Evolutionary conservation across 2,888 invertebrate genomes (phyloP), one percentile per base, ranked within the genome.

Genomic region (Pollenia griseotomentosa): DNA sequence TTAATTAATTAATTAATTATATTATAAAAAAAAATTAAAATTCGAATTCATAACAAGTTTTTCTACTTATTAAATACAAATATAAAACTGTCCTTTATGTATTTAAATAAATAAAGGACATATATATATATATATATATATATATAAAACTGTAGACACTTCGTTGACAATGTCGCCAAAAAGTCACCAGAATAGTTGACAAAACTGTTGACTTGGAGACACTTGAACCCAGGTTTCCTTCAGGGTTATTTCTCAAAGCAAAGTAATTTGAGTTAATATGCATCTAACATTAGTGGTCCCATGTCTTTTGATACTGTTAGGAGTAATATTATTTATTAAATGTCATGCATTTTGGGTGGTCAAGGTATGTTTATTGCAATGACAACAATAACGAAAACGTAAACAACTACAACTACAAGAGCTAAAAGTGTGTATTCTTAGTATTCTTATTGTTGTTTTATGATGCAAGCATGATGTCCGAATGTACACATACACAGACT

Each of bases 291-390:
- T 74, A 40, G 9, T 42, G 63, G 71, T 7, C 19, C 61, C 42
- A 59, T 66, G 74, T 48, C 65, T 73, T 77, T 77, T 33, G 19
- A 70, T 78, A 84, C 73, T 79, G 59, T 73, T 78, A 83, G 23
- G 23, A 73, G 78, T 65, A 65, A 63, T 78, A 33, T 33, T 33
- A 57, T 79, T 65, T 66, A 66, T 40, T 48, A 79, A 79, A 59
- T 79, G 59, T 59, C 83, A 66, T 42, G 77, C 57, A 78, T 78
- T 78, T 82, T 78, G 86, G 86, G 82, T 82, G 82, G 86, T 23
- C 82, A 74, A 68, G 55, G 59, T 59, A 73, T 66, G 78, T 63
- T 78, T 86, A 61, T 59, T 73, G 46, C 57, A 68, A 23, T 82
- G 86, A 86, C 86, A 86, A 55, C 82, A 61, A 68, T 61, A 82